These are phyloP conservation scores for Caenorhabditis uteleia DNA, from an alignment of 2,888 invertebrate species.

Conservation along the genomic window DNA sequence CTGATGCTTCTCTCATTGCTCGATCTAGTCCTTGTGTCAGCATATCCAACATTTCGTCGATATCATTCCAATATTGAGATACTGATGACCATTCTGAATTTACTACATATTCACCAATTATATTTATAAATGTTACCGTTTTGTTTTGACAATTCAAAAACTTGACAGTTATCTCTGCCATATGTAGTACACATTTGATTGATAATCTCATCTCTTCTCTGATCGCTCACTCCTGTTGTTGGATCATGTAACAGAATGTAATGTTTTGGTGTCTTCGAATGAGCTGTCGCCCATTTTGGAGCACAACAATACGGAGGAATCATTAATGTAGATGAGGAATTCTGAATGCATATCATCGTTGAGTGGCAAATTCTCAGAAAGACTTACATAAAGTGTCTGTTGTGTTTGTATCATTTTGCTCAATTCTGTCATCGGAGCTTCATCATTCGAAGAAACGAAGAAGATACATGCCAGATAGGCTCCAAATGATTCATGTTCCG, in stretches of 20 bases:
- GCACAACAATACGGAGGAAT: conserved; percentile 58
- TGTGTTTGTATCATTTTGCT: conserved; percentile 80
- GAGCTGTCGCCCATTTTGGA: conserved; percentile 71
- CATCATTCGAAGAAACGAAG: conserved; percentile 74
- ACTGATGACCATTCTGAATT: conserved; percentile 2
- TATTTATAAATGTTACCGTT: conserved; percentile 6
- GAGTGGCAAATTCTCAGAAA: not conserved
- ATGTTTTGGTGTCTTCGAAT: conserved; percentile 81
- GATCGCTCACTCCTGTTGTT: conserved; percentile 70
- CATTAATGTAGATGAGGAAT: conserved; percentile 42
- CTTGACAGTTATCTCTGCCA: conserved; percentile 85
- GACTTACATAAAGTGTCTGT: conserved; percentile 78
- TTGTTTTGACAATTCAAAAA: conserved; percentile 17
- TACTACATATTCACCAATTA: not conserved
- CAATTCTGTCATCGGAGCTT: conserved; percentile 81
- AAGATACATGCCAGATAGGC: conserved; percentile 73
- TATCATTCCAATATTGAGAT: conserved; percentile 14
- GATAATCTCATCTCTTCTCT: conserved; percentile 75
- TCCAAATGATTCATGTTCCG: conserved; percentile 90
- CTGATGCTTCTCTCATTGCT: conserved; percentile 17
- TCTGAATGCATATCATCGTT: conserved; percentile 41
- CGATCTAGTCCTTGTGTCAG: conserved; percentile 25
- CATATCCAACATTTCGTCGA: conserved; percentile 31
- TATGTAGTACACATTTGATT: conserved; percentile 85
- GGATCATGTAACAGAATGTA: conserved; percentile 85